phyloP scores from a whole-genome alignment of 1,140 invertebrate genomes.

The Homarus americanus region DNA sequence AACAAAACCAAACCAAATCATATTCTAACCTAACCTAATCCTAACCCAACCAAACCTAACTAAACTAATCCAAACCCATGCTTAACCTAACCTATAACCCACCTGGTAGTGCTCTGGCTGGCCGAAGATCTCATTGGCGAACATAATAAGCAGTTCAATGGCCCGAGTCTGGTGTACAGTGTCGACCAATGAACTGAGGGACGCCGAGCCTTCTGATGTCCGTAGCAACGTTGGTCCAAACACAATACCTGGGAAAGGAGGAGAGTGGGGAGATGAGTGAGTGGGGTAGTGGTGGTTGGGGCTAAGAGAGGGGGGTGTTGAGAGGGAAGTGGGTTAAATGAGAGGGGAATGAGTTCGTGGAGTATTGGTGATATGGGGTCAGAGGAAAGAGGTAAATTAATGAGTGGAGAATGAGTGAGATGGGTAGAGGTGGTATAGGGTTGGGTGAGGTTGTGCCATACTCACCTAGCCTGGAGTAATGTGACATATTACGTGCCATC shows the following conservation, averaged over 20 bases:
- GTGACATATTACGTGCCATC: not conserved
- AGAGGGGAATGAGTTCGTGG: too few species aligned
- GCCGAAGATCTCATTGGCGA: conserved; percentile 77
- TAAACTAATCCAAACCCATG: too few species aligned
- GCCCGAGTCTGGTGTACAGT: conserved; percentile 82
- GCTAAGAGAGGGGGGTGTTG: not conserved
- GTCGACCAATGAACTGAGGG: conserved; percentile 81
- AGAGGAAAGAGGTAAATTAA: not conserved
- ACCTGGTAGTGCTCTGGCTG: conserved; percentile 49
- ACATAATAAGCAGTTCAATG: conserved; percentile 81
- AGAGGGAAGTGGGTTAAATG: not conserved
- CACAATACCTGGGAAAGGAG: conserved; percentile 78
- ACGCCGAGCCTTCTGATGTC: conserved; percentile 80
- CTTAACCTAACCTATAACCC: too few species aligned
- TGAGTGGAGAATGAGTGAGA: not conserved
- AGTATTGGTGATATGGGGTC: too few species aligned
- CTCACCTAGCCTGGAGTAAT: not conserved
- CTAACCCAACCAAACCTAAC: too few species aligned
- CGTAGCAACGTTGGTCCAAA: conserved; percentile 83
- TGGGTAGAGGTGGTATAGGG: not conserved
- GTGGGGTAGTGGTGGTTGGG: not conserved
- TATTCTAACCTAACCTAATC: too few species aligned
- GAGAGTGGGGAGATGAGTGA: not conserved
- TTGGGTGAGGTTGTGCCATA: not conserved
- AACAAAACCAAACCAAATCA: too few species aligned